Percentiles rank a stretch among this genome's conserved stretches.
phyloP scores from a whole-genome alignment of 1,140 invertebrate genomes.

The Bombus waltoni region DNA sequence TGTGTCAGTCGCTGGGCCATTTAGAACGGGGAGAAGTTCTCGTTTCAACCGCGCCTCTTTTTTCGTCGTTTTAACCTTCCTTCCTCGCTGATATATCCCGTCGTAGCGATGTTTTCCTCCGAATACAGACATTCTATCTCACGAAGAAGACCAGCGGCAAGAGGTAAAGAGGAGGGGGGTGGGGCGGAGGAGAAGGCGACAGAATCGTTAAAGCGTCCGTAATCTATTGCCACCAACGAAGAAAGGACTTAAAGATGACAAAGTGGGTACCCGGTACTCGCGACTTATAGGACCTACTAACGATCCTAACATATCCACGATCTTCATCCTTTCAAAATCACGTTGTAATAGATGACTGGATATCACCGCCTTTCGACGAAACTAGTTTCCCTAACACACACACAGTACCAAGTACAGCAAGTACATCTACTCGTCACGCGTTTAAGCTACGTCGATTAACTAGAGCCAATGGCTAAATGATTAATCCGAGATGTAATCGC shows the following conservation, averaged over 20 bases:
- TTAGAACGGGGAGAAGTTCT: slow-evolving; percentile 29
- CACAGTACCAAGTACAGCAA: background rate
- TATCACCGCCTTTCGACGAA: slow-evolving; percentile 5
- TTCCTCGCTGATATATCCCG: background rate
- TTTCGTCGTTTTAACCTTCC: background rate
- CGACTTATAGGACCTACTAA: slow-evolving; percentile 31
- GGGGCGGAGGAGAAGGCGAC: background rate
- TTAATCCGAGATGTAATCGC: no score
- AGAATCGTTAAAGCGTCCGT: slow-evolving; percentile 49
- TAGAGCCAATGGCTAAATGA: no score
- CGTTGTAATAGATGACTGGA: slow-evolving; percentile 55
- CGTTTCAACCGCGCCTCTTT: background rate
- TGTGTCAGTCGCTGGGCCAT: background rate
- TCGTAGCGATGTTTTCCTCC: slow-evolving; percentile 15
- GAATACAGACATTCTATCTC: background rate
- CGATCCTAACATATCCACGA: slow-evolving; percentile 45
- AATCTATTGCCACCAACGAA: slow-evolving; percentile 46
- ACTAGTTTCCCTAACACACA: background rate
- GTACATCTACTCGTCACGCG: background rate
- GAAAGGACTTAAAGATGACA: slow-evolving; percentile 60
- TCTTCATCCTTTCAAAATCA: slow-evolving; percentile 47
- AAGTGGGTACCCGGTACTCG: slow-evolving; percentile 47
- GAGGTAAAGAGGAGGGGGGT: background rate
- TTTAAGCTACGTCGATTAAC: no score
- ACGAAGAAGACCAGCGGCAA: background rate